Conservation (phyloP, 1,140 invertebrate species). For the Heterodera carotae region DNA sequence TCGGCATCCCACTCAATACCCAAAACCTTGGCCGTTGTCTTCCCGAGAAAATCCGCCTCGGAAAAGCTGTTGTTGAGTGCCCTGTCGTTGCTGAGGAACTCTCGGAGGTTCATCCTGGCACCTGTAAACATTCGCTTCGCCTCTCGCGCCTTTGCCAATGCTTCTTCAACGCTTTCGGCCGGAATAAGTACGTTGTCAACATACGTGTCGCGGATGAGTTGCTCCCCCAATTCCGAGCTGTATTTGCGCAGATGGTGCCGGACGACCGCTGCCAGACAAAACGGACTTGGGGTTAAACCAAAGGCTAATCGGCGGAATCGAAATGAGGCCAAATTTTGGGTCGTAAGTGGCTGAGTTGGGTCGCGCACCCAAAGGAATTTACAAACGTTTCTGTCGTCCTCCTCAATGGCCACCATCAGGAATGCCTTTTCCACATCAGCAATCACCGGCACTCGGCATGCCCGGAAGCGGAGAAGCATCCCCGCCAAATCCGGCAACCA, state of each 20-base stretch:
- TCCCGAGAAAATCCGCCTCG: not conserved
- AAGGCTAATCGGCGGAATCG: constrained; percentile 43
- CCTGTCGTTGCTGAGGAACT: constrained; percentile 32
- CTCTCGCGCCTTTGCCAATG: constrained; percentile 11
- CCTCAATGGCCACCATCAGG: constrained; percentile 37
- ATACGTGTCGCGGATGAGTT: constrained; percentile 5
- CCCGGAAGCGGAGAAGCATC: constrained; percentile 40
- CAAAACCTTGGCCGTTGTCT: constrained; percentile 25
- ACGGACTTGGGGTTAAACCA: constrained; percentile 30
- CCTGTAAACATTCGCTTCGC: constrained; percentile 30
- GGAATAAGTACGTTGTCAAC: constrained; percentile 16
- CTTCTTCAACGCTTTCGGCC: constrained; percentile 23
- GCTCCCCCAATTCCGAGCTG: not conserved
- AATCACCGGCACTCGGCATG: constrained; percentile 3
- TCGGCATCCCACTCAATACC: constrained; percentile 42
- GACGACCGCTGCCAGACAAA: constrained; percentile 38
- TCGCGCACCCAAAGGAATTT: constrained; percentile 52
- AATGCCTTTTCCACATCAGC: too few relatives aligned
- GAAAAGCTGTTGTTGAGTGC: constrained; percentile 16
- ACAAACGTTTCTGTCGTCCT: constrained; percentile 29
- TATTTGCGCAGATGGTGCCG: constrained; percentile 29
- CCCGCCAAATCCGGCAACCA: constrained; percentile 39
- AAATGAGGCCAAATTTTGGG: constrained; percentile 19
- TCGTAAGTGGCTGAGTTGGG: constrained; percentile 14
- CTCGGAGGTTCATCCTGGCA: constrained; percentile 44